These are phyloP conservation scores for Sarcophilus harrisii DNA, from an alignment of 2,797 vertebrate species.

Conservation along the genomic window DNA sequence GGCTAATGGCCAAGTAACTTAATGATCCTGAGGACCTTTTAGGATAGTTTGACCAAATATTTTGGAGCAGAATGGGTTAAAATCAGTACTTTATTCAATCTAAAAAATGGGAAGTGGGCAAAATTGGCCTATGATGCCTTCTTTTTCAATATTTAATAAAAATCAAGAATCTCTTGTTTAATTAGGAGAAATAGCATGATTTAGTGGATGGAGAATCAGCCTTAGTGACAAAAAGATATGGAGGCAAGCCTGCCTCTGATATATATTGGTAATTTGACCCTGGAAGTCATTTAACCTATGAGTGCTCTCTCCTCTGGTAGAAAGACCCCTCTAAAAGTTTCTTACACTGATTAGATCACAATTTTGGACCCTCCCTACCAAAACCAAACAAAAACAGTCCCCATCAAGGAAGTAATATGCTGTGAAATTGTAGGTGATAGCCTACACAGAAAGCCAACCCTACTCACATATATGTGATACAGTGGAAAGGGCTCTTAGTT, in stretches of 20 bases:
- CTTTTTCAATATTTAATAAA: not conserved
- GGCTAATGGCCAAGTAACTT: not conserved
- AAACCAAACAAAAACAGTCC: too few relatives aligned
- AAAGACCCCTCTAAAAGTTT: not conserved
- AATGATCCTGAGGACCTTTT: not conserved
- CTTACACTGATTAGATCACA: not conserved
- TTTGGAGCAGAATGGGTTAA: not conserved
- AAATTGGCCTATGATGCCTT: not conserved
- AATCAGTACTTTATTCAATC: not conserved
- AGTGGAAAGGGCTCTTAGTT: not conserved
- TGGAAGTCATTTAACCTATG: not conserved
- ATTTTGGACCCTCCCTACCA: not conserved
- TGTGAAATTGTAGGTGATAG: not conserved
- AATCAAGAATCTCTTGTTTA: not conserved
- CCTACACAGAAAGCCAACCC: not conserved
- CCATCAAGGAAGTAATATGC: not conserved
- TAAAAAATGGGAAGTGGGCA: not conserved
- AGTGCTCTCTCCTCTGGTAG: not conserved
- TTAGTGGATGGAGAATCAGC: not conserved
- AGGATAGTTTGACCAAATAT: not conserved
- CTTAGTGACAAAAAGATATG: not conserved
- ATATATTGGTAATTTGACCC: not conserved
- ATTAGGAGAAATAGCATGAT: not conserved
- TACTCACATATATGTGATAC: not conserved
- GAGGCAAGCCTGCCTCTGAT: not conserved